phyloP scores from a whole-genome alignment of 1,140 invertebrate genomes.

The Drosophila cardini region DNA sequence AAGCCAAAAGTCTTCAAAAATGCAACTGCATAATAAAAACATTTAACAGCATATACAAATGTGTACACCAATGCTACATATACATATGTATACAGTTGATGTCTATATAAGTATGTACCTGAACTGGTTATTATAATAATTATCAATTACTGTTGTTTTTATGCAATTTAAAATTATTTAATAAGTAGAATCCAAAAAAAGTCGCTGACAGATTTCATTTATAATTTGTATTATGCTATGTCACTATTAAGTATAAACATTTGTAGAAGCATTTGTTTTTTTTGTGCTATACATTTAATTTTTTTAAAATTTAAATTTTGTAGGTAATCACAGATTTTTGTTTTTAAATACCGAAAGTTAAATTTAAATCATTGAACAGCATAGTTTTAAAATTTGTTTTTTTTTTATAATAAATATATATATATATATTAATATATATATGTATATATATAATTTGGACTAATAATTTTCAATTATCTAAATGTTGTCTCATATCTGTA shows the following conservation, averaged over 20 bases:
- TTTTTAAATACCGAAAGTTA: slow-evolving; percentile 81
- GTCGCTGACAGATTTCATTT: slow-evolving; percentile 43
- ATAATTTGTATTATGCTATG: slow-evolving; percentile 40
- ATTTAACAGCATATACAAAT: slow-evolving; percentile 43
- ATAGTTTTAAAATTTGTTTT: slow-evolving; percentile 70
- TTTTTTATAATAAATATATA: slow-evolving; percentile 39
- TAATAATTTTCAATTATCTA: slow-evolving; percentile 84
- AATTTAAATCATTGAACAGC: slow-evolving; percentile 75
- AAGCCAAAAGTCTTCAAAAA: slow-evolving; percentile 68
- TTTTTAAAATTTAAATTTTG: slow-evolving; percentile 81
- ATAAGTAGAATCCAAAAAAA: slow-evolving; percentile 40
- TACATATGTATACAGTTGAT: slow-evolving; percentile 5
- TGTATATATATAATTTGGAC: slow-evolving; percentile 78
- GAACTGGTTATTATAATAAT: slow-evolving; percentile 14
- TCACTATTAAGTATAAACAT: slow-evolving; percentile 56
- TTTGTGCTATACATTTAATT: slow-evolving; percentile 72
- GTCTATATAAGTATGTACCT: slow-evolving; percentile 11
- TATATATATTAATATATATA: slow-evolving; percentile 39
- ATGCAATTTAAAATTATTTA: slow-evolving; percentile 22
- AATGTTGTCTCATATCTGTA: slow-evolving; percentile 57
- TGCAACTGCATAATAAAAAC: slow-evolving; percentile 67
- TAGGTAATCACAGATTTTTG: slow-evolving; percentile 84
- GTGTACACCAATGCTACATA: slow-evolving; percentile 12
- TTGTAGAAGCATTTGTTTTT: slow-evolving; percentile 41
- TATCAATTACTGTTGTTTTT: slow-evolving; percentile 33